Percentiles rank a stretch among this genome's conserved stretches.
Conservation (phyloP, 2,888 invertebrate genomes). For the Drosophila kanekoi region DNA sequence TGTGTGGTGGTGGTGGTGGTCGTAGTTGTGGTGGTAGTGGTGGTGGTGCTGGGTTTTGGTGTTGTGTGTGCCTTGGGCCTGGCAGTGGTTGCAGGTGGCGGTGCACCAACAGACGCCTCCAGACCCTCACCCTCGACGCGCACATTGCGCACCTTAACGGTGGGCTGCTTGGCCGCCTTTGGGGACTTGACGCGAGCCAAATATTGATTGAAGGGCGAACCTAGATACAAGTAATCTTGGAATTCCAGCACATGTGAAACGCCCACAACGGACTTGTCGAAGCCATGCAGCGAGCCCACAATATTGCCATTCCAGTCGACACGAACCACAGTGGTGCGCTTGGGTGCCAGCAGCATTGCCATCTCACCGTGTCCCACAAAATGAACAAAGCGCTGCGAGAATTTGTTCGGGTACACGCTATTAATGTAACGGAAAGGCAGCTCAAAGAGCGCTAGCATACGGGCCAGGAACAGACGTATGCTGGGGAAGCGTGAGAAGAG, state of each 20-base stretch:
- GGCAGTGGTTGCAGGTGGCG: conserved; percentile 64
- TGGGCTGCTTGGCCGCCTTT: conserved; percentile 73
- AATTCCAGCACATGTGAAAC: conserved; percentile 90
- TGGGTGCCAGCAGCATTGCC: conserved; percentile 79
- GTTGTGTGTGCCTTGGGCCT: conserved; percentile 65
- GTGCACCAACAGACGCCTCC: conserved; percentile 74
- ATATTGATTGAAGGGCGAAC: conserved; percentile 89
- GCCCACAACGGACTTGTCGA: conserved; percentile 86
- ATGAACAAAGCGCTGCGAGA: conserved; percentile 88
- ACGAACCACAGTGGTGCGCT: conserved; percentile 87
- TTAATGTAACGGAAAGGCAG: conserved; percentile 88
- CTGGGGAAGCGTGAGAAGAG: conserved; percentile 88
- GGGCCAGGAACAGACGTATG: conserved; percentile 88
- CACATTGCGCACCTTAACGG: conserved; percentile 82
- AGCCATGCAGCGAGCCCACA: conserved; percentile 88
- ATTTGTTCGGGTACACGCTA: conserved; percentile 88
- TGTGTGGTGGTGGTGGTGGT: conserved; percentile 59
- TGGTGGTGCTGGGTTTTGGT: conserved; percentile 65
- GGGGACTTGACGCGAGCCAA: conserved; percentile 88
- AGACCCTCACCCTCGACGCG: conserved; percentile 81
- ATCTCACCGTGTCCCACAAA: conserved; percentile 89
- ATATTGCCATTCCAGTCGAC: conserved; percentile 91
- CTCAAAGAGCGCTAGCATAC: conserved; percentile 87
- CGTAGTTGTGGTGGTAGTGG: conserved; percentile 62
- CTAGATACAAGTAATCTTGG: conserved; percentile 88